A percentile compares a stretch with the other conserved stretches of the same genome.
Conservation (phyloP, 1,140 invertebrate species). For the Drosophila arawakana region DNA sequence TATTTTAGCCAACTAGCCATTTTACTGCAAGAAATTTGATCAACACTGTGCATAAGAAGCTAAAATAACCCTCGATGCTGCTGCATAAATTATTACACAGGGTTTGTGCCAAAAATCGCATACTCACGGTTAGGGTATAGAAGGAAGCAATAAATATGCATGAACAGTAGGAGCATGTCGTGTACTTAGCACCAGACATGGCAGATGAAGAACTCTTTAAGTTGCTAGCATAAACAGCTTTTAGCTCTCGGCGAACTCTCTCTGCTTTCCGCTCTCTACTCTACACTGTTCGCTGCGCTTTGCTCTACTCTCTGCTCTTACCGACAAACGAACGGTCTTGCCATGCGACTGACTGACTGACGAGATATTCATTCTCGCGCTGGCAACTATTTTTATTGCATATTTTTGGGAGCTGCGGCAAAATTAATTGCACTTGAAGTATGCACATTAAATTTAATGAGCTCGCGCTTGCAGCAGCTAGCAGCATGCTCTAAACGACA, state of each 20-base stretch:
- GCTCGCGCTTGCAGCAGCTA: slow-evolving; percentile 27
- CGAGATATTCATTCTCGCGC: slow-evolving; percentile 45
- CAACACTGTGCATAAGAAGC: not conserved
- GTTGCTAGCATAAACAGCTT: slow-evolving; percentile 39
- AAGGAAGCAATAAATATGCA: slow-evolving; percentile 63
- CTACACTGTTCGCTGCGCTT: no score
- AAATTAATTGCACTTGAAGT: slow-evolving; percentile 80
- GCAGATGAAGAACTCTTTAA: slow-evolving; percentile 35
- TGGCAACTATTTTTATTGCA: slow-evolving; percentile 75
- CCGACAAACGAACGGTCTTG: not conserved
- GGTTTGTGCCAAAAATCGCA: slow-evolving; percentile 1
- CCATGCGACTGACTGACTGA: not conserved
- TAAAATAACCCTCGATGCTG: not conserved
- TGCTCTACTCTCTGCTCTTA: no score
- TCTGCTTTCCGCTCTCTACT: no score
- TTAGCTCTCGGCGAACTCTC: no score
- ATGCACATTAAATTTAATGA: slow-evolving; percentile 79
- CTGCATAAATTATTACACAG: slow-evolving; percentile 16
- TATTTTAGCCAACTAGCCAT: no score
- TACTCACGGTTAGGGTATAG: slow-evolving; percentile 7
- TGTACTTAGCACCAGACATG: slow-evolving; percentile 36
- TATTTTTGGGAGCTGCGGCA: slow-evolving; percentile 66
- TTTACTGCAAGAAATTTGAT: no score
- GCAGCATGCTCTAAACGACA: not conserved
- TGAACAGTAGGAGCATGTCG: slow-evolving; percentile 32